Conservation (phyloP, 1,140 invertebrate genomes). For the Diuraphis noxia region DNA sequence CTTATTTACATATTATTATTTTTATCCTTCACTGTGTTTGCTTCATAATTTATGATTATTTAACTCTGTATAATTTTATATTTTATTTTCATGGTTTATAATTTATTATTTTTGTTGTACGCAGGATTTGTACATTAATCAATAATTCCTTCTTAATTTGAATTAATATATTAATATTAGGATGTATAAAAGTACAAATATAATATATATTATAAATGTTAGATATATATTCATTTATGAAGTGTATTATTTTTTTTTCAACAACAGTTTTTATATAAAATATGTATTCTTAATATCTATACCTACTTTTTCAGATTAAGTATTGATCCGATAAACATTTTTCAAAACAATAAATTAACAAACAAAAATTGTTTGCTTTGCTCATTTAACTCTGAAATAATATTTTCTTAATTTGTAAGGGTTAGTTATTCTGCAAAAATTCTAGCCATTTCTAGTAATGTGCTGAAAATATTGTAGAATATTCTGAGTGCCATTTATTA, state of each 20-base stretch:
- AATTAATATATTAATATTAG: background rate
- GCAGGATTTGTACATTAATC: background rate
- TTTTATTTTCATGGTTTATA: background rate
- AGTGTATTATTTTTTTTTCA: background rate
- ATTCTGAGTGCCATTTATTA: background rate
- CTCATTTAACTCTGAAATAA: background rate
- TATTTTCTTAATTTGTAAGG: too few species aligned
- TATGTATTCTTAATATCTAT: background rate
- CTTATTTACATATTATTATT: background rate
- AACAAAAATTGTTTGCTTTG: background rate
- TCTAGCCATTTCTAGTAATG: background rate
- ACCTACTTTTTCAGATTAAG: background rate
- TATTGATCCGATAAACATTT: background rate
- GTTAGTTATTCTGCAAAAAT: background rate
- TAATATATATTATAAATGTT: background rate
- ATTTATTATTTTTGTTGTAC: background rate
- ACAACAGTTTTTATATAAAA: background rate
- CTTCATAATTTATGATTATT: background rate
- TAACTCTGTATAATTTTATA: background rate
- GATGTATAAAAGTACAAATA: background rate
- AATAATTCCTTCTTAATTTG: background rate
- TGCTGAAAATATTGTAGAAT: background rate
- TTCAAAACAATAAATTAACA: background rate
- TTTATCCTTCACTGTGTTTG: conserved; percentile 9
- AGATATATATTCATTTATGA: background rate